These are phyloP conservation scores for Drosophila yooni DNA, from an alignment of 2,888 invertebrate species.

Conservation along the genomic window DNA sequence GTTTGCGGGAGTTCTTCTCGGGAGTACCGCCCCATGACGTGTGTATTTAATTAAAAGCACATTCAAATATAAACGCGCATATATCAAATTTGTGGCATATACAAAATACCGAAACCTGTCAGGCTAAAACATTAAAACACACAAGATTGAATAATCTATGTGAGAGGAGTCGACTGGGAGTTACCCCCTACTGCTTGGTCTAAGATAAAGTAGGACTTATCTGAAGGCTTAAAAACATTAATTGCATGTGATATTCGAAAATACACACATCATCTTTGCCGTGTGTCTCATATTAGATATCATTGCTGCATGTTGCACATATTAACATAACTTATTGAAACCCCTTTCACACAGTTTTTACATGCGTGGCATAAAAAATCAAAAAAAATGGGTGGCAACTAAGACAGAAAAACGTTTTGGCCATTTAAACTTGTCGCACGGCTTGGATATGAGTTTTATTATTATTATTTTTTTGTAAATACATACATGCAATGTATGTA, in stretches of 20 bases:
- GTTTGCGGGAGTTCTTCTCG: conserved; percentile 14
- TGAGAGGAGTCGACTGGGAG: conserved; percentile 5
- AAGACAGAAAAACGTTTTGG: conserved; percentile 54
- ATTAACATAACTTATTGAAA: background rate
- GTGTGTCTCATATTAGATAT: background rate
- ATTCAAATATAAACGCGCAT: conserved; percentile 38
- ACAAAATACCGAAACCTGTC: conserved; percentile 38
- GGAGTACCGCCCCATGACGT: conserved; percentile 25
- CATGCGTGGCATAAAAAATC: conserved; percentile 10
- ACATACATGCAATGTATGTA: conserved; percentile 28
- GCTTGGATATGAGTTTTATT: conserved; percentile 50
- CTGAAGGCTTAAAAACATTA: background rate
- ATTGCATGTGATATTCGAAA: background rate
- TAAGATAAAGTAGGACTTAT: background rate
- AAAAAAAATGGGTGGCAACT: conserved; percentile 64
- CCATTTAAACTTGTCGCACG: conserved; percentile 72
- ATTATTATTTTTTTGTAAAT: conserved; percentile 13
- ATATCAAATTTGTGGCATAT: conserved; percentile 45
- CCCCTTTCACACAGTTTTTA: background rate
- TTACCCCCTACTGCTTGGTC: background rate
- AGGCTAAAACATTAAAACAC: conserved; percentile 11
- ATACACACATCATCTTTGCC: background rate
- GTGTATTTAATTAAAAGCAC: conserved; percentile 50
- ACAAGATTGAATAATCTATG: background rate
- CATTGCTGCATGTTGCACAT: background rate